These are phyloP conservation scores for Scleropages formosus DNA, from an alignment of 2,797 vertebrate species.

Conservation along the genomic window DNA sequence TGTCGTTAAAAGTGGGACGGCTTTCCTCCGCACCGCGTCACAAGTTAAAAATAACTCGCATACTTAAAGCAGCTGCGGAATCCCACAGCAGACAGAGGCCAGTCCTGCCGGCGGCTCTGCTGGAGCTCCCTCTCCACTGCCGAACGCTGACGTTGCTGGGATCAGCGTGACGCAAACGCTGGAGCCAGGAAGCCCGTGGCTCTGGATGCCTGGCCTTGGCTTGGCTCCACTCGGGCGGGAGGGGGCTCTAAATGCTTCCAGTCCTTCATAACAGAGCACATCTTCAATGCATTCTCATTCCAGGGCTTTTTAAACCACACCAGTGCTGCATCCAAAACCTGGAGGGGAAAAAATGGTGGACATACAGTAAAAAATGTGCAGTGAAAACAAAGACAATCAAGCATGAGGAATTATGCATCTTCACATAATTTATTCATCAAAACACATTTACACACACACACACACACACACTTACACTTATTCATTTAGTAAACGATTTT, in stretches of 20 bases:
- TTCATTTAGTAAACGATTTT: too few species aligned
- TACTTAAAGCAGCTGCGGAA: constrained; percentile 97
- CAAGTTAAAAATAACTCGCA: constrained; percentile 98
- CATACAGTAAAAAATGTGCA: background rate
- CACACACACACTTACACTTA: too few species aligned
- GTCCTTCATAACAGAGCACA: background rate
- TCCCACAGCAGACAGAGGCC: constrained; percentile 86
- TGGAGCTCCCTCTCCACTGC: constrained; percentile 52
- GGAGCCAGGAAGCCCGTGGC: constrained; percentile 28
- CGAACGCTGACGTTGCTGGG: constrained; percentile 43
- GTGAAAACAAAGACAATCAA: background rate
- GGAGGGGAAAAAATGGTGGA: too few species aligned
- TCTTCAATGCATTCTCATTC: constrained; percentile 1
- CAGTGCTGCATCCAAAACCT: background rate
- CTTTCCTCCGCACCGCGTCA: constrained; percentile 81
- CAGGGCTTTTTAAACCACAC: background rate
- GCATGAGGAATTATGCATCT: too few species aligned
- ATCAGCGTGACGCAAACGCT: constrained; percentile 47
- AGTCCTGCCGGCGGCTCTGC: constrained; percentile 75
- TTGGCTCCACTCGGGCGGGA: background rate
- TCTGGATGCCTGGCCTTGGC: constrained; percentile 8
- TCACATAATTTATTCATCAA: too few species aligned
- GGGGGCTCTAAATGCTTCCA: constrained; percentile 4
- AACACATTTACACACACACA: too few species aligned
- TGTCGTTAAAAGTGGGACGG: constrained; percentile 81